phyloP scores from a whole-genome alignment of 2,888 invertebrate species.

The Nomada goodeniana region DNA sequence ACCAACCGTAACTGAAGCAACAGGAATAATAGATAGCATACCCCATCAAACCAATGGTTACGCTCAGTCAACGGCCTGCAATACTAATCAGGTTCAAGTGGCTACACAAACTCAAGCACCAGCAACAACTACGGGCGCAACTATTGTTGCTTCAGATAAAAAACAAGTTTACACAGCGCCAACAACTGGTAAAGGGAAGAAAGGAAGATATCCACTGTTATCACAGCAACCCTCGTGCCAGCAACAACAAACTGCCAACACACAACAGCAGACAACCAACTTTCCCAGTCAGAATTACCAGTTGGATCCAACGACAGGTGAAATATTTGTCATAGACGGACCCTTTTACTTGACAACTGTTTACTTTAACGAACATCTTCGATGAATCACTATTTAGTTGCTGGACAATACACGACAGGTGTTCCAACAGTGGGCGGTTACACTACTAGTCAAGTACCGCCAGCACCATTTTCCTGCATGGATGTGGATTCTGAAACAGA shows the following conservation, averaged over 20 bases:
- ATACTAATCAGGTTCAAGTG: slow-evolving; percentile 86
- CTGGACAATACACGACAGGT: slow-evolving; percentile 76
- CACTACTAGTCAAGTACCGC: slow-evolving; percentile 81
- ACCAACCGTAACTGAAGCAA: slow-evolving; percentile 72
- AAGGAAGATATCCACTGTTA: slow-evolving; percentile 81
- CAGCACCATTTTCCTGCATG: slow-evolving; percentile 90
- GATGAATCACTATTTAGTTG: slow-evolving; percentile 54
- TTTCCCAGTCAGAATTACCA: slow-evolving; percentile 85
- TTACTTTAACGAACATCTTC: no score
- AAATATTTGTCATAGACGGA: slow-evolving; percentile 3
- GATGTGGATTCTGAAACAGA: slow-evolving; percentile 99
- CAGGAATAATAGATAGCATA: slow-evolving; percentile 70
- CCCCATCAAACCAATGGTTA: slow-evolving; percentile 73
- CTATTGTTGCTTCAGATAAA: slow-evolving; percentile 79
- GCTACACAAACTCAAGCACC: slow-evolving; percentile 87
- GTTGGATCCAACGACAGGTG: slow-evolving; percentile 85
- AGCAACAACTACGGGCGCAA: slow-evolving; percentile 74
- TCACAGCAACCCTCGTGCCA: slow-evolving; percentile 77
- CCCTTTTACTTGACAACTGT: neutral
- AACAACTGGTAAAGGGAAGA: slow-evolving; percentile 82
- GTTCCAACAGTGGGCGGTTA: slow-evolving; percentile 73
- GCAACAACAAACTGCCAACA: slow-evolving; percentile 62
- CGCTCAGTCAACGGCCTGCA: slow-evolving; percentile 75
- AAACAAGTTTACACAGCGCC: slow-evolving; percentile 80
- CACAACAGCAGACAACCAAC: slow-evolving; percentile 76